These are phyloP conservation scores for Dromas ardeola DNA, from an alignment of 2,113 vertebrate genomes.

Conservation along the genomic window DNA sequence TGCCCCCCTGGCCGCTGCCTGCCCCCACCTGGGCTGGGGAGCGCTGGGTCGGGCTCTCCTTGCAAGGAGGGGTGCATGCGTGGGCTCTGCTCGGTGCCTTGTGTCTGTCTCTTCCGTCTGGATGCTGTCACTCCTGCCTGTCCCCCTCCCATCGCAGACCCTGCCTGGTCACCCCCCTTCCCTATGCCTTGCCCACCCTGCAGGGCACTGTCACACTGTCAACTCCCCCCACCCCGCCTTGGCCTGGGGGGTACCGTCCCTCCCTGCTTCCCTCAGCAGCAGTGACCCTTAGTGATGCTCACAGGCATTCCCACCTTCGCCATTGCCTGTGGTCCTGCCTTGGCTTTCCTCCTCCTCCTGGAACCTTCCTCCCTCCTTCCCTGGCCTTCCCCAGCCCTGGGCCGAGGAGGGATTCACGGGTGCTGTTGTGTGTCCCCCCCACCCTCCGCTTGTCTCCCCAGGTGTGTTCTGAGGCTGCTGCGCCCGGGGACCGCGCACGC, in stretches of 20 bases:
- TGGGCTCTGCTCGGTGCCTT: conserved; percentile 47
- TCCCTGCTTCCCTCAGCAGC: neutral
- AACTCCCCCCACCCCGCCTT: neutral
- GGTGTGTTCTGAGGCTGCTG: conserved; percentile 76
- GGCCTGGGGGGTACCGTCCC: neutral
- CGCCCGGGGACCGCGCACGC: conserved; percentile 36
- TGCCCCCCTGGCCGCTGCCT: neutral
- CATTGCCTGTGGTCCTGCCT: neutral
- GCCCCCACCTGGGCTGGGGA: neutral
- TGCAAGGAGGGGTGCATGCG: neutral
- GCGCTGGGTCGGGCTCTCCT: neutral
- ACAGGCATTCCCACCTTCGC: neutral
- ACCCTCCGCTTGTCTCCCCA: conserved; percentile 68
- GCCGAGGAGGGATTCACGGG: conserved; percentile 40
- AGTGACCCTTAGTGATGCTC: neutral
- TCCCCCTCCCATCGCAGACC: neutral
- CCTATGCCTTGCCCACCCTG: neutral
- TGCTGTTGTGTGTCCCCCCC: conserved; percentile 7
- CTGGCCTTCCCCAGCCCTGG: neutral
- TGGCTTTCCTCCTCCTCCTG: neutral
- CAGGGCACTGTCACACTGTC: neutral
- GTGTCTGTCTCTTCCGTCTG: neutral
- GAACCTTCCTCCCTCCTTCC: neutral
- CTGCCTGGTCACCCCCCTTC: neutral
- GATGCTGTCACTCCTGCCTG: neutral